A percentile compares a stretch with the other conserved stretches of the same genome.
Conservation (phyloP, 2,113 vertebrate species). For the Stegastes partitus region DNA sequence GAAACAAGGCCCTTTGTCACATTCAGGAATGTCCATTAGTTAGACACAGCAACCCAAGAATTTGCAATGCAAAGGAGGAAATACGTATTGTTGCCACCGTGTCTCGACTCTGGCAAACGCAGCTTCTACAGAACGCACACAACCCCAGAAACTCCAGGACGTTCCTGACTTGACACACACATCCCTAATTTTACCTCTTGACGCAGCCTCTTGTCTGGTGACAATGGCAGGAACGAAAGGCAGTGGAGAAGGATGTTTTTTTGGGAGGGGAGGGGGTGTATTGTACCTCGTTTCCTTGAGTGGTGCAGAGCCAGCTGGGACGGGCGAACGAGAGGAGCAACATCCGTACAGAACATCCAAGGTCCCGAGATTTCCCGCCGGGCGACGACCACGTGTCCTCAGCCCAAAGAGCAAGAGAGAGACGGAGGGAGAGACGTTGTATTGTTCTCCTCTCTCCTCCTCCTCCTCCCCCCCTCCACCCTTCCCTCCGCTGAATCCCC, state of each 20-base stretch:
- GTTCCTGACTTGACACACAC: slow-evolving; percentile 47
- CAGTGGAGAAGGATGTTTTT: slow-evolving; percentile 75
- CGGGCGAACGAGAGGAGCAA: slow-evolving; percentile 35
- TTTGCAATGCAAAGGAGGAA: slow-evolving; percentile 36
- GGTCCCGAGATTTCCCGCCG: slow-evolving; percentile 64
- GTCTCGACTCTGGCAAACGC: slow-evolving; percentile 51
- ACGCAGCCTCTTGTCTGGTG: slow-evolving; percentile 67
- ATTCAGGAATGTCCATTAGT: slow-evolving; percentile 55
- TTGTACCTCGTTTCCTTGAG: slow-evolving; percentile 82
- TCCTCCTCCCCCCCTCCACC: slow-evolving; percentile 1
- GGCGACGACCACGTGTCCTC: slow-evolving; percentile 64
- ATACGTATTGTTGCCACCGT: slow-evolving; percentile 38
- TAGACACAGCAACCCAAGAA: slow-evolving; percentile 36
- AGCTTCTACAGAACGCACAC: slow-evolving; percentile 21
- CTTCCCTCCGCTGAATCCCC: slow-evolving; percentile 28
- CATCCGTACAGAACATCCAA: slow-evolving; percentile 57
- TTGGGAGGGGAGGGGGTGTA: slow-evolving; percentile 34
- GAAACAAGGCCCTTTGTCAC: slow-evolving; percentile 44
- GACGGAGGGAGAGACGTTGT: slow-evolving; percentile 44
- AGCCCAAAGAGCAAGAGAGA: slow-evolving; percentile 20
- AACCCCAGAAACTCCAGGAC: slow-evolving; percentile 64
- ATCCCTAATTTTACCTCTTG: slow-evolving; percentile 73
- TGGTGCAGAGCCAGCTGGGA: slow-evolving; percentile 62
- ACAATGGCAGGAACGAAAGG: slow-evolving; percentile 84
- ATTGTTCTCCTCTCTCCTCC: slow-evolving; percentile 66